Percentiles rank a stretch among this genome's conserved stretches.
Conservation (phyloP, 35 echinoderm and acorn worm species). For the Eucidaris tribuloides region DNA sequence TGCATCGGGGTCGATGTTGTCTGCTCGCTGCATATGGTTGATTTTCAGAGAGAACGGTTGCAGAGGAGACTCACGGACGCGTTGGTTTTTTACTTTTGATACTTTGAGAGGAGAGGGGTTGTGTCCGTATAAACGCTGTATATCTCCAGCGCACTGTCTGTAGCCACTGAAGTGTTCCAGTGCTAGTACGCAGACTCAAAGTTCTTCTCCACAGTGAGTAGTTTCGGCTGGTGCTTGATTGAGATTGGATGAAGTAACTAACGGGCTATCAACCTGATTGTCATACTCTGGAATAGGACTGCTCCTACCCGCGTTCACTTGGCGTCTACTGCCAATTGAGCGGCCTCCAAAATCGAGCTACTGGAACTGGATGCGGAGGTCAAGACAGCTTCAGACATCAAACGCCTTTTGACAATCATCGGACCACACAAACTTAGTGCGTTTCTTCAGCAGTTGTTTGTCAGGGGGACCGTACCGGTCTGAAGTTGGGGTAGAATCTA, state of each 20-base stretch:
- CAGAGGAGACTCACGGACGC: conserved; percentile 28
- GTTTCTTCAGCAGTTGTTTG: conserved; percentile 44
- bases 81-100: conserved; percentile 20
- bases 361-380: conserved; percentile 29
- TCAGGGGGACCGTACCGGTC: conserved; percentile 29
- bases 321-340: conserved; percentile 58
- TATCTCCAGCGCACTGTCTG: neutral
- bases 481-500: conserved; percentile 65
- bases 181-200: conserved; percentile 32
- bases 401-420: conserved; percentile 49
- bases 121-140: neutral
- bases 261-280: conserved; percentile 46
- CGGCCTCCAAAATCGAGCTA: conserved; percentile 42
- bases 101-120: conserved; percentile 30
- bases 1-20: conserved; percentile 22
- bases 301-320: conserved; percentile 54
- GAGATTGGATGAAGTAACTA: conserved; percentile 65
- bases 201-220: conserved; percentile 45
- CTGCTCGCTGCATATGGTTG: neutral
- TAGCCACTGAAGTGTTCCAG: conserved; percentile 40
- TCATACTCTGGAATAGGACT: conserved; percentile 47
- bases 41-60: conserved; percentile 24
- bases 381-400: conserved; percentile 50
- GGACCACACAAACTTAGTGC: conserved; percentile 39
- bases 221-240: conserved; percentile 8